Conservation (phyloP, 2,888 invertebrate species). For the Noctua janthina region DNA sequence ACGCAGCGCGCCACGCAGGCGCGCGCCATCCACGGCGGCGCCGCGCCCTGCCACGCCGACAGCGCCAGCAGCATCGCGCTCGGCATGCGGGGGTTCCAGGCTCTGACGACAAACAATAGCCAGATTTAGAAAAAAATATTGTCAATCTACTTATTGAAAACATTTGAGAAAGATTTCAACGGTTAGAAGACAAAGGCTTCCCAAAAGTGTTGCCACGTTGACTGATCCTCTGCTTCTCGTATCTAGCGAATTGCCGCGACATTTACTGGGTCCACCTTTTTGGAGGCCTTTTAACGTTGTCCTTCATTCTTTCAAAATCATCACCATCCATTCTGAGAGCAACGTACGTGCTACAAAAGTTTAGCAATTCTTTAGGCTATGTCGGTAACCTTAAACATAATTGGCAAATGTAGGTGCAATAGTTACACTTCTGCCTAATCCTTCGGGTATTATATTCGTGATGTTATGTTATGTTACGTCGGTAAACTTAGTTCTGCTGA, state of each 20-base stretch:
- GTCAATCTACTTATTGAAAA: no score
- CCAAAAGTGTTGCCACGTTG: no score
- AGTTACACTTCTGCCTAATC: neutral
- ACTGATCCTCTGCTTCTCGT: no score
- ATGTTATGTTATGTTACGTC: neutral
- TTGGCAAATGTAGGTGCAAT: neutral
- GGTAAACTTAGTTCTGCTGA: neutral
- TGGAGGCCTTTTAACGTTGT: no score
- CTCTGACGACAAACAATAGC: neutral
- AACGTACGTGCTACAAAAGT: neutral
- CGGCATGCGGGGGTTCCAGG: conserved; percentile 96
- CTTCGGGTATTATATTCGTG: neutral
- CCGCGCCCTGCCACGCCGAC: conserved; percentile 94
- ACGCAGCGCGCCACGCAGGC: conserved; percentile 96
- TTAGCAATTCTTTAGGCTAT: neutral
- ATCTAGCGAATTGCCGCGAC: no score
- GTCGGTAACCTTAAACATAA: neutral
- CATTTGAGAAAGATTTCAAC: no score
- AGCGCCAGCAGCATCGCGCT: conserved; percentile 94
- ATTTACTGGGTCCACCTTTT: no score
- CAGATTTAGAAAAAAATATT: no score
- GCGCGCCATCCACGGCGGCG: conserved; percentile 93
- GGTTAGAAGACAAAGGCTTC: no score
- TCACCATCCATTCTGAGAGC: no score
- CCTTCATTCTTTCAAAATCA: no score